Evolutionary conservation across 2,113 vertebrate species (phyloP).

Genomic region (Lipophrys pholis): DNA sequence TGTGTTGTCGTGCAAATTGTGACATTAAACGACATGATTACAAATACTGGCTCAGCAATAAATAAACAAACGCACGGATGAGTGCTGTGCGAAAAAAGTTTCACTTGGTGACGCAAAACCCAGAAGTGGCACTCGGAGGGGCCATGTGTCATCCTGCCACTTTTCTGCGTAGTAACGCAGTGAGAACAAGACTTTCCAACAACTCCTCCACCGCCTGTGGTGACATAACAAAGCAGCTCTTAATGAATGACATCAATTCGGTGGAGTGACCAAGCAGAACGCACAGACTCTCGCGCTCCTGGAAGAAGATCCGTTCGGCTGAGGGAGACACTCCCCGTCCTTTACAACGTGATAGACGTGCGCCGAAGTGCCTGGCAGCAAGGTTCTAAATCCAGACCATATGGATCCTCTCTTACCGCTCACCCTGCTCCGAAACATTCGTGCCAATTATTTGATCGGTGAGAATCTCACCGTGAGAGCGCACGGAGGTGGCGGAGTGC

Average conservation of each 20-base stretch:
- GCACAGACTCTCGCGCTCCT: neutral
- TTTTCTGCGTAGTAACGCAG: conserved; percentile 8
- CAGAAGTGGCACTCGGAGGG: neutral
- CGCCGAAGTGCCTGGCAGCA: conserved; percentile 20
- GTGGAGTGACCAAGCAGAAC: neutral
- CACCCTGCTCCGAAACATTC: conserved; percentile 28
- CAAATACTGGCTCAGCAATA: neutral
- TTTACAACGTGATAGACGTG: neutral
- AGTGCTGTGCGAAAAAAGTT: neutral
- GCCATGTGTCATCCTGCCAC: conserved; percentile 58
- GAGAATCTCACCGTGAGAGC: neutral
- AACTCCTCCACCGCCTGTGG: neutral
- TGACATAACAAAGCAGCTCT: neutral
- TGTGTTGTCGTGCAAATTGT: too few relatives aligned
- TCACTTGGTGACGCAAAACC: too few relatives aligned
- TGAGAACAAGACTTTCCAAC: neutral
- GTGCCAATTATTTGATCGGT: conserved; percentile 2
- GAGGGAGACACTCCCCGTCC: neutral
- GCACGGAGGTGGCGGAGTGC: conserved; percentile 48
- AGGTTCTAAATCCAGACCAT: neutral
- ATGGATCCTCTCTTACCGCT: neutral
- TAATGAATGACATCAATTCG: neutral
- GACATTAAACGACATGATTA: neutral
- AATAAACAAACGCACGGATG: too few relatives aligned
- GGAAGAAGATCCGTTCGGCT: too few relatives aligned